Evolutionary conservation across 1,140 invertebrate genomes (phyloP), one percentile per base, ranked within the genome.

Genomic region (Coelopa frigida): DNA sequence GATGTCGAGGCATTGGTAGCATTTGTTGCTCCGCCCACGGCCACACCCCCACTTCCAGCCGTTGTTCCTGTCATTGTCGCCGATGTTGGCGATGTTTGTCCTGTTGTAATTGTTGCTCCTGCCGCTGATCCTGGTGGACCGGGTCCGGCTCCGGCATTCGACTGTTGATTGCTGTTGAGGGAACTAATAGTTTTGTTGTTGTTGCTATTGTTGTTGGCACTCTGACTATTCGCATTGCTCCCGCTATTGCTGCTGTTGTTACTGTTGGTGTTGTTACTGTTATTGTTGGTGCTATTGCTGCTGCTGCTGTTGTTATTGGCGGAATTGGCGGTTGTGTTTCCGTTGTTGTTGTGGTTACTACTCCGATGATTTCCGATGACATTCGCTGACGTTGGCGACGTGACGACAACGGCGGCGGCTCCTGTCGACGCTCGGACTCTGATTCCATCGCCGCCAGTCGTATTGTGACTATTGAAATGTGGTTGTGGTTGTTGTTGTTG

Each of bases 291-390:
- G 59, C 43, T 40, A 46, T 47, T 27, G 38, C 47, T 52, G 55
- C 29, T 46, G 50, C 45, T 60, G 57, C 40, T 51, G 52, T 56
- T 54, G 61, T 57, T 52, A 59, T 57, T 58, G 56, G 44, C 62
- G 57, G 57, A 62, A 62, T 59, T 61, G 61, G 59, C 59, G 59
- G 59, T 62, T 56, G 62, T 58, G 58, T 59, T 62, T 53, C 57
- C 51, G 48, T 52, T 55, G 27, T 29, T 29, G 27, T 8, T 29
- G 27, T 29, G 27, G 27, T 29, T 29, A n/a, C n/a, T n/a, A n/a
- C n/a, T n/a, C n/a, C n/a, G n/a, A n/a, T n/a, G n/a, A n/a, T 38
- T 49, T 49, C 35, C 47, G 27, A 39, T 49, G 47, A 49, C 47
- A 49, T 39, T 42, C 38, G 46, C 38, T n/a, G 40, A 26, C n/a